Percentiles rank a stretch among this genome's conserved stretches.
These are phyloP conservation scores for Riparia riparia DNA, from an alignment of 2,113 vertebrate genomes.

Conservation along the genomic window DNA sequence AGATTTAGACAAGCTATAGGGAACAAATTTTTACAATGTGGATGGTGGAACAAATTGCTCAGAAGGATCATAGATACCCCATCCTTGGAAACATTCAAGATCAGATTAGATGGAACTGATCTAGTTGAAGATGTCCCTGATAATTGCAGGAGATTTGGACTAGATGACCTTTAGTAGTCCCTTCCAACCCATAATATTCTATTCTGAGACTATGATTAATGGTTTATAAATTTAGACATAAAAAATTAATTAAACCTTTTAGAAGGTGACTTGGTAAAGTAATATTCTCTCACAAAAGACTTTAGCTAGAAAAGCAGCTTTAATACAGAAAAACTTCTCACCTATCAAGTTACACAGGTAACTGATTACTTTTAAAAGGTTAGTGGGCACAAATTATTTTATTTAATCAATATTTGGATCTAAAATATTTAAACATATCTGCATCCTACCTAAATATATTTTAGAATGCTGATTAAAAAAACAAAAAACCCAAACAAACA, in stretches of 20 bases:
- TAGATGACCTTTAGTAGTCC: neutral
- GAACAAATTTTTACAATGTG: neutral
- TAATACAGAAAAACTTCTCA: neutral
- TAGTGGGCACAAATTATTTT: neutral
- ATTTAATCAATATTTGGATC: neutral
- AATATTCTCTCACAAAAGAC: neutral
- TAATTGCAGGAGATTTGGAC: neutral
- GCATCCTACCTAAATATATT: neutral
- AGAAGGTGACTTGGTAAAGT: neutral
- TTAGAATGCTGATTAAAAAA: neutral
- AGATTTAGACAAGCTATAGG: neutral
- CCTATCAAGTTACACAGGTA: neutral
- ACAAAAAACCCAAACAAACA: too few relatives aligned
- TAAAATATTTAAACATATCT: neutral
- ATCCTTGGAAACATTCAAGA: neutral
- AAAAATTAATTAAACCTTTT: slow-evolving; percentile 54
- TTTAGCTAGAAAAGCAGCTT: neutral
- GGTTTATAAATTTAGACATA: slow-evolving; percentile 53
- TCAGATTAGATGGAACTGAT: neutral
- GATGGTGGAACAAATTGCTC: neutral
- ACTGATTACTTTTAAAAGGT: neutral
- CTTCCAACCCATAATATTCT: neutral
- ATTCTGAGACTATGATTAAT: neutral
- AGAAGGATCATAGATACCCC: accelerated
- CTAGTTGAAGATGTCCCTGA: neutral